A percentile compares a stretch with the other conserved stretches of the same genome.
phyloP scores from a whole-genome alignment of 2,888 invertebrate species.

The Opisthograptis luteolata region DNA sequence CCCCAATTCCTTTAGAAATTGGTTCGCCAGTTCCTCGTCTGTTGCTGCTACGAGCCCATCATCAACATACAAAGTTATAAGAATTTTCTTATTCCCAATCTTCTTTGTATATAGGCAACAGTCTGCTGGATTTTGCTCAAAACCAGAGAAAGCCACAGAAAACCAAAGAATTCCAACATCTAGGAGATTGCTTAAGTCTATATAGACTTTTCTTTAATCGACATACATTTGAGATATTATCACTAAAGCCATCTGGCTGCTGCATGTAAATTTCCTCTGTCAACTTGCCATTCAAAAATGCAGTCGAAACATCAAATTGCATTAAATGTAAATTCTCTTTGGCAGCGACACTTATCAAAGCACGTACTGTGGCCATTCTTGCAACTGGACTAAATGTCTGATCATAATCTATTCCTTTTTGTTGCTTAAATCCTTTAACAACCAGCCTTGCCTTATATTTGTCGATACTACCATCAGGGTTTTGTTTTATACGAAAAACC shows the following conservation, averaged over 20 bases:
- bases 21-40: background rate
- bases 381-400: background rate
- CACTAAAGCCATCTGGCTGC: background rate
- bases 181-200: background rate
- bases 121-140: background rate
- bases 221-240: background rate
- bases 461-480: background rate
- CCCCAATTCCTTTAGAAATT: background rate
- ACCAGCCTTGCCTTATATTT: background rate
- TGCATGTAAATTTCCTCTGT: background rate
- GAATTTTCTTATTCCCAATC: background rate
- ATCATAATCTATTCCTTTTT: background rate
- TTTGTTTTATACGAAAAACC: conserved; percentile 31
- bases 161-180: background rate
- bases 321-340: background rate
- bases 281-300: background rate
- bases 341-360: background rate
- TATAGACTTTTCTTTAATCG: background rate
- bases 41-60: background rate
- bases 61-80: background rate
- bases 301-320: background rate
- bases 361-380: background rate
- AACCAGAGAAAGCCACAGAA: background rate
- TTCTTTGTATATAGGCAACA: background rate
- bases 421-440: background rate